phyloP scores from a whole-genome alignment of 2,888 invertebrate species.

The Hermaeophaga mercurialis region DNA sequence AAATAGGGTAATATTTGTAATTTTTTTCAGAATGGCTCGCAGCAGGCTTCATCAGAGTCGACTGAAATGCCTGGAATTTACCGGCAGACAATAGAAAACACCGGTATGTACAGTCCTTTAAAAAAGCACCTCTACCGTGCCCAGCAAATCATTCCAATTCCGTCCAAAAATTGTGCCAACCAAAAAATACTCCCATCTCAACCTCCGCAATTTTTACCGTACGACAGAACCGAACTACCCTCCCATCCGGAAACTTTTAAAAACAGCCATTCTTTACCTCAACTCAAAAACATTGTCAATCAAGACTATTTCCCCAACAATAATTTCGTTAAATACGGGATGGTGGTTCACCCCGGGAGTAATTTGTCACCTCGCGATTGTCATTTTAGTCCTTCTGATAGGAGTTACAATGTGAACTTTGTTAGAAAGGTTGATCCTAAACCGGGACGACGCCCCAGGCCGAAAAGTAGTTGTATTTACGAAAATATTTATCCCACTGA shows the following conservation, averaged over 20 bases:
- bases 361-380: conserved; percentile 29
- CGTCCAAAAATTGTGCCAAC: conserved; percentile 54
- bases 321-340: conserved; percentile 15
- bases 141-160: conserved; percentile 53
- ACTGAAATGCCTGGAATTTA: conserved; percentile 53
- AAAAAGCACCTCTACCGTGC: conserved; percentile 53
- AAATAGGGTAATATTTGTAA: too few relatives aligned
- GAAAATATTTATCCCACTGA: conserved; percentile 51
- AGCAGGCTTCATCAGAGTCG: conserved; percentile 46
- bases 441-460: conserved; percentile 32
- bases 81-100: conserved; percentile 55
- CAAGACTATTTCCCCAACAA: conserved; percentile 16
- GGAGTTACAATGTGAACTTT: conserved; percentile 53
- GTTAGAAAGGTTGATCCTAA: conserved; percentile 36
- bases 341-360: conserved; percentile 19
- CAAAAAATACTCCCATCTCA: conserved; percentile 52
- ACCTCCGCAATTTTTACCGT: conserved; percentile 41
- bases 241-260: conserved; percentile 42
- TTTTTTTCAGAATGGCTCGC: conserved; percentile 53
- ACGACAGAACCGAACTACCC: conserved; percentile 38
- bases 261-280: conserved; percentile 49
- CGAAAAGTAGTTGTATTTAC: conserved; percentile 53
- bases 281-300: conserved; percentile 37
- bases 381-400: conserved; percentile 53
- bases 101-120: conserved; percentile 57